Conservation (phyloP, 2,113 vertebrate species). For the Elanus axillaris region DNA sequence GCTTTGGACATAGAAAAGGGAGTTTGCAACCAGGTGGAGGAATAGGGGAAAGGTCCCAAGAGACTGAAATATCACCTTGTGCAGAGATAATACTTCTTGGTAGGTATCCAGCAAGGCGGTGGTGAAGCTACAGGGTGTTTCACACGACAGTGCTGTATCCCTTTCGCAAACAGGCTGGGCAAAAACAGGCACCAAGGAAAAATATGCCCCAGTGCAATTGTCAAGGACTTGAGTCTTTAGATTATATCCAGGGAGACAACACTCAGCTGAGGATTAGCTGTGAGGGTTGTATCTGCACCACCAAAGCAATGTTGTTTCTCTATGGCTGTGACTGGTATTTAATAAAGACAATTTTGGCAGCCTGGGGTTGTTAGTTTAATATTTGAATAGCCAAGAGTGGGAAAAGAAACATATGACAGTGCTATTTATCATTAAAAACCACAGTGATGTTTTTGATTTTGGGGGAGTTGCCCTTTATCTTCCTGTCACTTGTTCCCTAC, state of each 20-base stretch:
- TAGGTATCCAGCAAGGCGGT: too few relatives aligned
- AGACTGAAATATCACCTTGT: neutral
- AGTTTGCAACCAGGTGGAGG: neutral
- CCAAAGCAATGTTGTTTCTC: neutral
- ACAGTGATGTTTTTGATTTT: neutral
- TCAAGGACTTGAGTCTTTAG: neutral
- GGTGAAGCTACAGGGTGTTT: neutral
- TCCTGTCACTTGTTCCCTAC: neutral
- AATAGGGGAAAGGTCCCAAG: neutral
- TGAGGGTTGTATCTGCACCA: neutral
- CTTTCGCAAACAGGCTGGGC: neutral
- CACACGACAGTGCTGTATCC: neutral
- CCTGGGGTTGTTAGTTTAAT: neutral
- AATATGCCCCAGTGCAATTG: fast-evolving
- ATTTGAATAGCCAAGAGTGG: neutral
- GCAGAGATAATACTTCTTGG: neutral
- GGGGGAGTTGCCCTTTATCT: neutral
- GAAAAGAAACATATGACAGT: neutral
- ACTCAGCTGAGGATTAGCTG: neutral
- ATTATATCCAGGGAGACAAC: neutral
- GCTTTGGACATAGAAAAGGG: neutral
- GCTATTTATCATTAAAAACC: neutral
- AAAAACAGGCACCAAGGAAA: neutral
- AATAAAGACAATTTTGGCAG: neutral
- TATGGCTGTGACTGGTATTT: neutral